Evolutionary conservation across 2,797 vertebrate genomes (phyloP), one percentile per base, ranked within the genome.

Genomic region (Melanotaenia pygmaea): DNA sequence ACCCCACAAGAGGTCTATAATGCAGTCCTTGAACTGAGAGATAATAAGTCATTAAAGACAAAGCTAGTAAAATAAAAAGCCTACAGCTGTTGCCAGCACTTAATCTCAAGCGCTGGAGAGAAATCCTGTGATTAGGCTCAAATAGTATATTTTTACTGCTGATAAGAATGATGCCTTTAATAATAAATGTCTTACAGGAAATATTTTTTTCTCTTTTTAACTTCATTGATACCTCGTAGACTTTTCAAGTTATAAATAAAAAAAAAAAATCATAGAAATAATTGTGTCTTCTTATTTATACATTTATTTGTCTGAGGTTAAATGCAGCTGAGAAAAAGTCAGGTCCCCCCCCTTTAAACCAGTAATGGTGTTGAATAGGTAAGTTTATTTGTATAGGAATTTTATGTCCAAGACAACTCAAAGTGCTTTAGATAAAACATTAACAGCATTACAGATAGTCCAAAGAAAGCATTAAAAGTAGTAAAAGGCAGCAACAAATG

Each of bases 121-220:
- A 53, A 24, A 26, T 53, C 50, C n/a, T 47, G 38, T 47, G n/a
- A 34, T 32, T 28, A 47, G 2, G 4, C 26, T 22, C 18, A 12
- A 45, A 30, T n/a, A 16, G 6, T 28, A 13, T 37, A 26, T 38
- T 3, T 20, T 54, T n/a, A 26, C 8, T 14, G 22, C 8, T 2
- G n/a, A 51, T 60, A 67, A 43, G 12, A 12, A 61, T 16, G 54
- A 30, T 37, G 26, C 5, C 9, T 67, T 58, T 57, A 67, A 43
- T 43, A 30, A 28, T 57, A 6, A 63, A 70, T 38, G 40, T 61
- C 4, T 1, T 38, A 37, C 20, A 22, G 9, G 5, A 24, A 24
- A 51, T 64, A 32, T 16, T 54, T 24, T 56, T 45, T 62, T 32
- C 14, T 22, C 38, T 51, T 38, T 35, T 22, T 22, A 34, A 12